These are phyloP conservation scores for Epinotia nisella DNA, from an alignment of 2,888 invertebrate species.

Conservation along the genomic window DNA sequence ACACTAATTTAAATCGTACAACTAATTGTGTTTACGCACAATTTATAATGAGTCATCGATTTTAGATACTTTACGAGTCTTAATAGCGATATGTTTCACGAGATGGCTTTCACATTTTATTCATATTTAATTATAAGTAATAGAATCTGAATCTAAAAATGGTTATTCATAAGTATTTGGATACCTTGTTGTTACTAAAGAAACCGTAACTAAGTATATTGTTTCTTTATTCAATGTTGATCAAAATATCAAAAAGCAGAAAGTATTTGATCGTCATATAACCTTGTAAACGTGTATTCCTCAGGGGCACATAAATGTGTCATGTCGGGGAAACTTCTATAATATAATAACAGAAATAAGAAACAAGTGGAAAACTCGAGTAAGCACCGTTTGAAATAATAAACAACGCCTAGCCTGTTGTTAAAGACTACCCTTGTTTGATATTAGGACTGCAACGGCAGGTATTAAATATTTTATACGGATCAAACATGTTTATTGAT, in stretches of 20 bases:
- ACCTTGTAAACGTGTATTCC: conserved; percentile 38
- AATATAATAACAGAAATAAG: conserved; percentile 37
- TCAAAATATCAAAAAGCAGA: conserved; percentile 13
- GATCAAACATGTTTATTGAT: no score
- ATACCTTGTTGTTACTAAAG: neutral
- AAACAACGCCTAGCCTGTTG: conserved; percentile 23
- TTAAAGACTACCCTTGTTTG: neutral
- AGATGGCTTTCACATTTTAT: no score
- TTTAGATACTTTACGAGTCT: no score
- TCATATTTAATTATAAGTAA: no score
- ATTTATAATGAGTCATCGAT: no score
- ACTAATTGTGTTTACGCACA: no score
- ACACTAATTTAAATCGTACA: no score
- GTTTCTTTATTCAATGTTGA: neutral
- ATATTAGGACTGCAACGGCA: neutral
- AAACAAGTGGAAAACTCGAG: conserved; percentile 25
- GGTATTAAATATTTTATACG: neutral
- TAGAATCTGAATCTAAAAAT: no score
- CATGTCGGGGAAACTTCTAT: conserved; percentile 35
- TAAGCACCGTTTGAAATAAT: conserved; percentile 18
- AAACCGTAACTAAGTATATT: neutral
- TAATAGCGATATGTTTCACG: no score
- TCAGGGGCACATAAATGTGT: conserved; percentile 29
- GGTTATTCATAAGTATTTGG: neutral
- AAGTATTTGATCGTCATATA: conserved; percentile 33